Evolutionary conservation across 1,140 invertebrate genomes (phyloP), one percentile per base, ranked within the genome.

Genomic region (Calycopis cecrops): DNA sequence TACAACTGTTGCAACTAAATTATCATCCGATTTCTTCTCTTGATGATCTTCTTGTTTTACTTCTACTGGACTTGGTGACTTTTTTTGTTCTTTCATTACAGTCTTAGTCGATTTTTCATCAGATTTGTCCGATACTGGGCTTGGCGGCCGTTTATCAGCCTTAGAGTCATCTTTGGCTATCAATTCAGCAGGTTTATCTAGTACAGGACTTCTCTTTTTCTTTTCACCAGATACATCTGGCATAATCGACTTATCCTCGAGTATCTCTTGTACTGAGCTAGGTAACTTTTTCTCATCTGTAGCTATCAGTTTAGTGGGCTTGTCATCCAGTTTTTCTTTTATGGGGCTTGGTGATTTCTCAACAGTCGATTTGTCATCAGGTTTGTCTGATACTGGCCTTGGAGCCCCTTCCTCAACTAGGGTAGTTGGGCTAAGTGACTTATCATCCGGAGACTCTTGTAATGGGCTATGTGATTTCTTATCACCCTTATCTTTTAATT

Each of bases 271-370:
- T 16, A 42, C 21, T 8, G 42, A 53, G 17, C 49, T 56, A 12
- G 57, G 57, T 6, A 14, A 48, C 50, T 44, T 52, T 14, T 16
- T 4, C 9, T 40, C 59, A 40, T 55, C 12, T 49, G 48, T 9
- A 0, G 48, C n/a, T 10, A 21, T 35, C 11, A 35, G 34, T 35
- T 52, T 9, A 1, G 16, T n/a, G 3, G 34, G 1, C 8, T 21
- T 47, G 9, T 55, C 47, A 4, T 44, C 37, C 33, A 4, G 11
- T 50, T 53, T 12, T 17, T 48, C 33, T 1, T 38, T 18, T 17
- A 28, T 3, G 3, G 59, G 62, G 14, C 59, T 63, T 8, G 48
- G 18, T 0, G 34, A 17, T 47, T 67, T 63, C 2, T 65, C 55
- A 3, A 34, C 11, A 10, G 9, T 37, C 35, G 6, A 9, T 4